Evolutionary conservation across 1,140 invertebrate genomes (phyloP).

Genomic region (Patella vulgata): DNA sequence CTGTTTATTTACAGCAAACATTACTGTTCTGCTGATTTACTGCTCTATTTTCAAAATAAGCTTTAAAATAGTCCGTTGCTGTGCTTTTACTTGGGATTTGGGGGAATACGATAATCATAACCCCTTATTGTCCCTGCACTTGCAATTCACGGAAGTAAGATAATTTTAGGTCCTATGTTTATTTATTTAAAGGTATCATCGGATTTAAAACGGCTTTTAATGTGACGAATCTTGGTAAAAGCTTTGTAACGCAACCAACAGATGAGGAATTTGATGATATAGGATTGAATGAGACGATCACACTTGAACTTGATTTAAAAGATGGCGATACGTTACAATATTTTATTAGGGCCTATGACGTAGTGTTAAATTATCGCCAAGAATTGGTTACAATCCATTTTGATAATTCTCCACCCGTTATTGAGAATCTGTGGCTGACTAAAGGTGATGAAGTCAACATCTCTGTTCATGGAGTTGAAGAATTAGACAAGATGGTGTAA

Average conservation of each 20-base stretch:
- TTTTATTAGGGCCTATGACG: conserved; percentile 19
- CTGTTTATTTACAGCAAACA: not conserved
- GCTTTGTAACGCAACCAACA: not conserved
- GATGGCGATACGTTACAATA: conserved; percentile 27
- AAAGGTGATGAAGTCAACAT: conserved; percentile 24
- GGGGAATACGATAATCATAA: not conserved
- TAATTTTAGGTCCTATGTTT: not conserved
- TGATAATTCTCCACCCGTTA: too few species aligned
- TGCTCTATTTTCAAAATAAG: too few species aligned
- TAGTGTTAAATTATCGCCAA: conserved; percentile 17
- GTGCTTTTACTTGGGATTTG: not conserved
- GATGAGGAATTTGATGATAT: not conserved
- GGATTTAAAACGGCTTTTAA: conserved; percentile 12
- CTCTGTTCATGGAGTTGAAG: conserved; percentile 24
- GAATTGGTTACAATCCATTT: conserved; percentile 25
- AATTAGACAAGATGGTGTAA: conserved; percentile 40
- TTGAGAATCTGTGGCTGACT: conserved; percentile 40
- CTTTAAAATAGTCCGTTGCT: not conserved
- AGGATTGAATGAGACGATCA: conserved; percentile 3
- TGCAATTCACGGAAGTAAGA: conserved; percentile 12
- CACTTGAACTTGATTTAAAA: not conserved
- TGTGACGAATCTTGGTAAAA: conserved; percentile 3
- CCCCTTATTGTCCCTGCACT: conserved; percentile 24
- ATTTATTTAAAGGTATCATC: conserved; percentile 4
- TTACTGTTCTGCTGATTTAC: too few species aligned